These are phyloP conservation scores for Laothoe populi DNA, from an alignment of 2,888 invertebrate genomes.

Conservation along the genomic window DNA sequence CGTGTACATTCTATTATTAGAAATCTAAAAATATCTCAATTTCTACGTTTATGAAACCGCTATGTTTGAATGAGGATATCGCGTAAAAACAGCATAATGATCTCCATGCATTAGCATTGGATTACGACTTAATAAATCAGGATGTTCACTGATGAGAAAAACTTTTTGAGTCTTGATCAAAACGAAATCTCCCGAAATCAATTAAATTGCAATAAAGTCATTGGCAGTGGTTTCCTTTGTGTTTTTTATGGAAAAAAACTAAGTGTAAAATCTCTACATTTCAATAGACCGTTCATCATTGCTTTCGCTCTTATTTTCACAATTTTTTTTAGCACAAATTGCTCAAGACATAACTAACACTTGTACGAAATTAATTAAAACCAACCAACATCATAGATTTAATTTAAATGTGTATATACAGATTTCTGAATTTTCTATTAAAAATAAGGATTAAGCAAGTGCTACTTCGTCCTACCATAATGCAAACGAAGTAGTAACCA, in stretches of 20 bases:
- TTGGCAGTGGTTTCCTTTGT: no score
- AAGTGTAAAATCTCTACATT: no score
- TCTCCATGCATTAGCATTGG: constrained; percentile 12
- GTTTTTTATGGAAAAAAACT: no score
- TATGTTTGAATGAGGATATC: not conserved
- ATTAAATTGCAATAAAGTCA: no score
- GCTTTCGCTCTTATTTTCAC: no score
- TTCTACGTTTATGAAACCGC: constrained; percentile 18
- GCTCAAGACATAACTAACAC: not conserved
- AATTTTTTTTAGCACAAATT: no score
- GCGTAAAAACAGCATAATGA: constrained; percentile 14
- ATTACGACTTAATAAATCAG: constrained; percentile 20
- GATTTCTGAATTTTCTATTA: no score
- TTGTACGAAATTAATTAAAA: not conserved
- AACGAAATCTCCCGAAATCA: not conserved
- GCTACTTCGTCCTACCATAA: no score
- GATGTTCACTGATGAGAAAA: not conserved
- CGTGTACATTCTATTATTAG: constrained; percentile 22
- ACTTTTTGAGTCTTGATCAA: not conserved
- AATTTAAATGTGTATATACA: no score
- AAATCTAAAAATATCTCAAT: constrained; percentile 18
- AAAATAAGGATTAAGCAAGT: no score
- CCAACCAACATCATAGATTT: not conserved
- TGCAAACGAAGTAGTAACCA: no score
- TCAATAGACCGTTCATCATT: no score